Conservation (phyloP, 1,140 invertebrate genomes). For the Drosophila mojavensis region DNA sequence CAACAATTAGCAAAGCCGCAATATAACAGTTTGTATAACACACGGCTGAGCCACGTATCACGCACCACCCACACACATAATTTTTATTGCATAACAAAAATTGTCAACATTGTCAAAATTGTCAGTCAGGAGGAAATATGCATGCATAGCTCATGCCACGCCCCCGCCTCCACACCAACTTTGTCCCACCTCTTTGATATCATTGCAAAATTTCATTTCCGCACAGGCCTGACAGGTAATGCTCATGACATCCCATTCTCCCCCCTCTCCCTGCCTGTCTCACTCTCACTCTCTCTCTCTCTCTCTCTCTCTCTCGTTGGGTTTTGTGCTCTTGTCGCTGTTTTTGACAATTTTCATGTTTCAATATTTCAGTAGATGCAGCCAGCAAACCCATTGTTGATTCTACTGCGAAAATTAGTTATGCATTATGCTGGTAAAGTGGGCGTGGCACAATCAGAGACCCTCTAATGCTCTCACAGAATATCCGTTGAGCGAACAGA, state of each 20-base stretch:
- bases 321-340: conserved; percentile 35
- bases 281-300: too few relatives aligned
- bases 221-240: conserved; percentile 67
- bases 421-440: conserved; percentile 67
- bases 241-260: conserved; percentile 19
- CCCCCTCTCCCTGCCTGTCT: neutral
- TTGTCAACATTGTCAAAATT: conserved; percentile 81
- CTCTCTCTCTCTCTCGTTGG: too few relatives aligned
- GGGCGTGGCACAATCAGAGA: conserved; percentile 11
- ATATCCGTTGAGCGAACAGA: conserved; percentile 6
- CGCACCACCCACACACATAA: conserved; percentile 31
- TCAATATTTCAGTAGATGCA: conserved; percentile 79
- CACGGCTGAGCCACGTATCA: neutral
- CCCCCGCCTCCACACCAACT: neutral
- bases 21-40: conserved; percentile 57
- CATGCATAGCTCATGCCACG: conserved; percentile 43
- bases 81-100: conserved; percentile 80
- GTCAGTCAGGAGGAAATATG: conserved; percentile 52
- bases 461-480: conserved; percentile 31
- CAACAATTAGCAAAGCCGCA: conserved; percentile 36
- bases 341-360: conserved; percentile 82
- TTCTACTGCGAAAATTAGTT: conserved; percentile 66
- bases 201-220: conserved; percentile 81
- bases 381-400: conserved; percentile 52
- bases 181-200: conserved; percentile 27